Percentiles rank a stretch among this genome's conserved stretches.
Evolutionary conservation across 2,113 vertebrate genomes (phyloP).

Genomic region (Psilopsiagon aymara): DNA sequence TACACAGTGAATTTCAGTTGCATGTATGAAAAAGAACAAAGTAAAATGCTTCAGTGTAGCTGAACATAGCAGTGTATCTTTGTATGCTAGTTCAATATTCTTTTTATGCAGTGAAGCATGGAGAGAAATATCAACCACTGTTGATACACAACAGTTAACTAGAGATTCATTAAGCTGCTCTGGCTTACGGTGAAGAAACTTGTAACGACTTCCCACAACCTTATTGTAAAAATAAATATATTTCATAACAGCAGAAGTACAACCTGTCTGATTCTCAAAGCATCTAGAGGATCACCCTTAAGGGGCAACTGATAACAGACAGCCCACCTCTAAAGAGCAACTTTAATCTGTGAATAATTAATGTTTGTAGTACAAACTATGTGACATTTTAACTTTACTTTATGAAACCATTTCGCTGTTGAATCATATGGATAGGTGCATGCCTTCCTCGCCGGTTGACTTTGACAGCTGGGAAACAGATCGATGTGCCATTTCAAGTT

Average conservation of each 20-base stretch:
- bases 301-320: neutral
- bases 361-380: neutral
- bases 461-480: neutral
- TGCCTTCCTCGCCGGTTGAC: neutral
- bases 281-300: neutral
- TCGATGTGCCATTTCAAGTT: slow-evolving; percentile 11
- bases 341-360: neutral
- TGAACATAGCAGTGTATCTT: neutral
- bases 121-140: neutral
- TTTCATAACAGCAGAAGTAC: neutral
- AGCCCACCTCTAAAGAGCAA: neutral
- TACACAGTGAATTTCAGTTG: neutral
- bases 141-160: neutral
- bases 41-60: neutral
- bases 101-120: neutral
- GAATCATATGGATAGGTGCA: neutral
- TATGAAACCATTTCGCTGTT: neutral
- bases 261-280: neutral
- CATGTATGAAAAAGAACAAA: neutral
- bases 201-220: neutral
- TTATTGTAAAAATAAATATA: neutral
- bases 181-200: neutral
- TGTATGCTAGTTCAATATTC: neutral
- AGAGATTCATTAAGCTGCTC: neutral
- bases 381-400: neutral